Conservation (phyloP, 2,797 vertebrate genomes). For the Tolypeutes matacus region DNA sequence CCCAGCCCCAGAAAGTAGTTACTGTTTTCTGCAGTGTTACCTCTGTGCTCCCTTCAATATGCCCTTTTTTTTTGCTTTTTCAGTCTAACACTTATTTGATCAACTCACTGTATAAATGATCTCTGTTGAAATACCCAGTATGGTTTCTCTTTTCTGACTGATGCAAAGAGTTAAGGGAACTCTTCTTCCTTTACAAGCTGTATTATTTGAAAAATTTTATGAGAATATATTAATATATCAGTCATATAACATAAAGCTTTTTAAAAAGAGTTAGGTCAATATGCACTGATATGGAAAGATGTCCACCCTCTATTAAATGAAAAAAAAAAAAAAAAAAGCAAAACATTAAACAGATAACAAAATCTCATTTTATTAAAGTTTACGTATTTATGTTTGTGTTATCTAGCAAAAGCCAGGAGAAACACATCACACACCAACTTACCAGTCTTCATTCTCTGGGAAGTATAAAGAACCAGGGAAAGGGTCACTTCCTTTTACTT, state of each 20-base stretch:
- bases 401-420: not conserved
- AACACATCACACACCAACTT: not conserved
- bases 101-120: not conserved
- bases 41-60: not conserved
- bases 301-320: not conserved
- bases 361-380: not conserved
- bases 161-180: not conserved
- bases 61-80: not conserved
- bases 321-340: not conserved
- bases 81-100: not conserved
- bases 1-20: too few species aligned
- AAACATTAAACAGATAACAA: not conserved
- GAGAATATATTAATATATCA: not conserved
- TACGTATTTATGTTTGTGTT: not conserved
- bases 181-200: not conserved
- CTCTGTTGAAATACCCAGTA: not conserved
- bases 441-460: not conserved
- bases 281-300: not conserved
- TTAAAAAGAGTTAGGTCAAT: not conserved
- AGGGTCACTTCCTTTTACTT: not conserved
- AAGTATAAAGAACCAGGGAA: not conserved
- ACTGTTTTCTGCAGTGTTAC: not conserved
- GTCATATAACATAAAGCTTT: not conserved
- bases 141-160: not conserved
- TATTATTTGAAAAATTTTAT: not conserved